Base-by-base conservation (phyloP, 1,140 invertebrate species). In the Himalopsyche phryganea region DNA sequence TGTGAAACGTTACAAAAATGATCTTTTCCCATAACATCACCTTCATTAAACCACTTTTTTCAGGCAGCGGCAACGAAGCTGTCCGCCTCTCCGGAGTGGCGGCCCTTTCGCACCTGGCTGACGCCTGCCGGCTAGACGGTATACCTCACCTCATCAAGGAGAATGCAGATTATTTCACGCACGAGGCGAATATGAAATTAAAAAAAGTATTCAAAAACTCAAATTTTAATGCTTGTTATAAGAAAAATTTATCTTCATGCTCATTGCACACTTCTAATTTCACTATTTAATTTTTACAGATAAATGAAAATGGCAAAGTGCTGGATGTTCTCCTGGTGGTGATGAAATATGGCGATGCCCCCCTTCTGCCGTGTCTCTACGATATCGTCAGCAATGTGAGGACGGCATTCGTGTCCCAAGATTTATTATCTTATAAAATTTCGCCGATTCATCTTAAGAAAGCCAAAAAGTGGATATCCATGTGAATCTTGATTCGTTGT, bases 141-240 rank as follows among this genome's bases (percentile, higher is more conserved):
- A 73, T 85, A 1, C 73, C 77, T 0, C 71, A 80, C 5, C 72
- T 88, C 15, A 72, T 88, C 23, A 73, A 74, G 18, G 55, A 63
- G 1, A 88, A 88, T 64, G 77, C 83, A 1, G 85, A 87, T 69
- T 88, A 87, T 64, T 80, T 87, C 61, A 82, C 84, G 0, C 81
- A 82, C 63, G 81, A 87, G 51, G 76, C 88, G 33, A 82, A 80
- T 10, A 67, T 80, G 0, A 80, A 83, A 69, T 72, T 88, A n/a
- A 79, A 79, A 14, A 78, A 78, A 65, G 69, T 81, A n/a, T n/a
- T n/a, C n/a, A n/a, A n/a, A n/a, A n/a, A n/a, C n/a, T n/a, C n/a
- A n/a, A n/a, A n/a, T n/a, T n/a, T n/a, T n/a, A n/a, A n/a, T n/a
- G n/a, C n/a, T n/a, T n/a, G n/a, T n/a, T n/a, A n/a, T n/a, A n/a